phyloP scores from a whole-genome alignment of 35 echinoderm and acorn worm species.

The Apostichopus japonicus region DNA sequence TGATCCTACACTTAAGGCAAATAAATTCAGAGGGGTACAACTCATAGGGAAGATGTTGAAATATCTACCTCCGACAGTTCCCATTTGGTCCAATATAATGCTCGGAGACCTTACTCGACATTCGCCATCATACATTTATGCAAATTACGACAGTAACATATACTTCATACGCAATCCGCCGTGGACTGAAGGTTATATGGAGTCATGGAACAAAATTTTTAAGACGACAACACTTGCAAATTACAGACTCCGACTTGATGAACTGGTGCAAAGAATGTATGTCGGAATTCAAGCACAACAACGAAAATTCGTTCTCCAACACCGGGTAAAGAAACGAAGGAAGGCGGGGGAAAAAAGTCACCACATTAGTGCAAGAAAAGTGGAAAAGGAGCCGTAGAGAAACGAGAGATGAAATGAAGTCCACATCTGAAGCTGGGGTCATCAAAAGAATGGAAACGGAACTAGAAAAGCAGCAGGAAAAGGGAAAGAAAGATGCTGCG shows the following conservation, averaged over 20 bases:
- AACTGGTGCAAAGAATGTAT: constrained; percentile 18
- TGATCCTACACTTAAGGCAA: not conserved
- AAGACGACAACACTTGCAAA: not conserved
- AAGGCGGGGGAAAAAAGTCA: not conserved
- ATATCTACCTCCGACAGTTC: constrained; percentile 3
- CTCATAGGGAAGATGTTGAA: not conserved
- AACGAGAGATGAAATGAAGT: not conserved
- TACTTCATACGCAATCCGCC: constrained; percentile 25
- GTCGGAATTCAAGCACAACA: not conserved
- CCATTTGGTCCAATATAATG: not conserved
- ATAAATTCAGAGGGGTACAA: not conserved
- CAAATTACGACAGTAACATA: not conserved
- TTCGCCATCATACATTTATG: not conserved
- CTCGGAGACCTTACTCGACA: not conserved
- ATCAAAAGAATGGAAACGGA: not conserved
- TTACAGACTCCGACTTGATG: constrained; percentile 9
- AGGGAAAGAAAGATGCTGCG: too few species aligned
- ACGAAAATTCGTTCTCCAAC: constrained; percentile 17
- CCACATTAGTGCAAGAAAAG: not conserved
- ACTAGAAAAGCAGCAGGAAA: not conserved
- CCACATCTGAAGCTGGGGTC: not conserved
- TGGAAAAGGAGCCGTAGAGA: not conserved
- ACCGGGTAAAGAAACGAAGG: not conserved
- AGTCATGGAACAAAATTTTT: constrained; percentile 29
- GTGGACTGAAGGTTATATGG: constrained; percentile 8